Evolutionary conservation across 2,113 vertebrate genomes (phyloP).

Genomic region (Nothoprocta perdicaria): DNA sequence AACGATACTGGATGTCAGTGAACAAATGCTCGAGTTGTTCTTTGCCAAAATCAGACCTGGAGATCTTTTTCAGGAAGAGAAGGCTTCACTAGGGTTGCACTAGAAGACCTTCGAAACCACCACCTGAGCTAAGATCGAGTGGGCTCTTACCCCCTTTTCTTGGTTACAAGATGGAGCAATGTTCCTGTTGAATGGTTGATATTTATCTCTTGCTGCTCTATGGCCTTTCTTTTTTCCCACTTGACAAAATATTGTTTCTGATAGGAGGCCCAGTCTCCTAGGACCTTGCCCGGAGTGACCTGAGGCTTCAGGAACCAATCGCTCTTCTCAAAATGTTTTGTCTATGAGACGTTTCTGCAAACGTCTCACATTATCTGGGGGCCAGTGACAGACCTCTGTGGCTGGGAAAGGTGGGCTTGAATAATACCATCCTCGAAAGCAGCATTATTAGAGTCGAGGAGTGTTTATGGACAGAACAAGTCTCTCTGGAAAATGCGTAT

Average conservation of each 20-base stretch:
- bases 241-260: not conserved
- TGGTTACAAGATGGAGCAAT: not conserved
- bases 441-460: not conserved
- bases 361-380: slow-evolving; percentile 5
- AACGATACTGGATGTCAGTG: fast-evolving
- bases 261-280: not conserved
- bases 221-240: fast-evolving
- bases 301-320: not conserved
- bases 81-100: not conserved
- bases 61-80: not conserved
- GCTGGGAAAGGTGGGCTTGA: not conserved
- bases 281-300: not conserved
- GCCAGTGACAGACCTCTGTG: slow-evolving; percentile 8
- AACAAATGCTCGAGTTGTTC: not conserved
- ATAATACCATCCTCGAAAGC: slow-evolving; percentile 24
- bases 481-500: not conserved
- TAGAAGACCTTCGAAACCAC: not conserved
- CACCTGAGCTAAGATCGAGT: not conserved
- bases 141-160: not conserved
- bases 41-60: not conserved
- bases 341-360: not conserved
- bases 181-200: fast-evolving
- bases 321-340: not conserved
- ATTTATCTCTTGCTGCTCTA: not conserved
- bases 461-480: not conserved